Conservation (phyloP, 2,113 vertebrate species). For the Scartelaos histophorus region DNA sequence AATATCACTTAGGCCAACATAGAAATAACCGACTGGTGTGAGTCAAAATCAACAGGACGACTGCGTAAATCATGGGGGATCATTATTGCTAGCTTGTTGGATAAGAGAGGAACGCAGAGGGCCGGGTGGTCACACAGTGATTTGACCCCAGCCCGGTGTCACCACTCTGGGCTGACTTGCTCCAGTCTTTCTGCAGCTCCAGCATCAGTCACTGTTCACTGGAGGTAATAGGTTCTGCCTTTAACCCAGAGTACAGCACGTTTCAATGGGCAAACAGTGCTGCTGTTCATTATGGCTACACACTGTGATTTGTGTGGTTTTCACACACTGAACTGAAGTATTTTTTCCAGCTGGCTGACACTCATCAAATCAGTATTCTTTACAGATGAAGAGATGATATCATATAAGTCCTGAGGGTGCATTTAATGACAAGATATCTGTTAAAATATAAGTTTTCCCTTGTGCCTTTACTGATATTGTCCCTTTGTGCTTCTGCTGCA, state of each 20-base stretch:
- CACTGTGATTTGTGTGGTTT: conserved; percentile 58
- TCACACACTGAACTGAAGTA: conserved; percentile 61
- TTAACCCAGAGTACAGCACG: conserved; percentile 21
- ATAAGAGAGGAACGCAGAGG: conserved; percentile 60
- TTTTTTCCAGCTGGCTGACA: conserved; percentile 63
- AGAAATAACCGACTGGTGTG: conserved; percentile 20
- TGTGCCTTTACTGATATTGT: conserved; percentile 13
- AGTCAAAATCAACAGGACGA: conserved; percentile 40
- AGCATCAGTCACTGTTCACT: conserved; percentile 45
- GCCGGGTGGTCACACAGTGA: conserved; percentile 57
- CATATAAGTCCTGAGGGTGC: conserved; percentile 20
- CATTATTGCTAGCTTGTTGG: conserved; percentile 56
- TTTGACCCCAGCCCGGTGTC: conserved; percentile 58
- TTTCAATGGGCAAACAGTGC: conserved; percentile 24
- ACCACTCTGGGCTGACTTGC: conserved; percentile 40
- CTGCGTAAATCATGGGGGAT: conserved; percentile 56
- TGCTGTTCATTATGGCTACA: conserved; percentile 43
- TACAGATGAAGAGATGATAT: conserved; percentile 55
- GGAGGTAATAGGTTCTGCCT: conserved; percentile 12
- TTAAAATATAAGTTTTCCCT: conserved; percentile 15
- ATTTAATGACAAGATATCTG: conserved; percentile 10
- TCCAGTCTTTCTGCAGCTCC: conserved; percentile 18
- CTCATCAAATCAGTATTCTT: conserved; percentile 58
- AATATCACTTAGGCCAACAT: no score
- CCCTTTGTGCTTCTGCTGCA: conserved; percentile 52